Evolutionary conservation across 2,113 vertebrate species (phyloP).

Genomic region (Agelaius phoeniceus): DNA sequence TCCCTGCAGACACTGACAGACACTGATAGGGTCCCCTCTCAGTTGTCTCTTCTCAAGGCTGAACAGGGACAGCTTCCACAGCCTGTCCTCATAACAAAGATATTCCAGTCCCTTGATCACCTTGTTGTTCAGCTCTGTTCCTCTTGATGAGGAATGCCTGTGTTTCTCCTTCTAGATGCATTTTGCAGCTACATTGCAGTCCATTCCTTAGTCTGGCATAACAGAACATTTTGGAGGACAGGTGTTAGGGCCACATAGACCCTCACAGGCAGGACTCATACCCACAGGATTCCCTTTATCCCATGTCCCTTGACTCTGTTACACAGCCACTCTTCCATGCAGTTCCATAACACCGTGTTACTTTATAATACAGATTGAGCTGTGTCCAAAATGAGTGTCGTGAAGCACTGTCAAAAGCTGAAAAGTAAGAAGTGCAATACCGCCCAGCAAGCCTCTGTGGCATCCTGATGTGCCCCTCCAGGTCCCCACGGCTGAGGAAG

Average conservation of each 20-base stretch:
- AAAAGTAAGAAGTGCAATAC: not conserved
- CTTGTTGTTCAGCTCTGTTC: not conserved
- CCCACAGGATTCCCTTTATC: too few relatives aligned
- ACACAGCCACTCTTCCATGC: too few relatives aligned
- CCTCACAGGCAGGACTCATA: accelerated
- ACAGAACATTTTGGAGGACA: not conserved
- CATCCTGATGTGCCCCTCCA: too few relatives aligned
- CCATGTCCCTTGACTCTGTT: accelerated
- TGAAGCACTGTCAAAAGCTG: not conserved
- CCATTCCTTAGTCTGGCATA: too few relatives aligned
- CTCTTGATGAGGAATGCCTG: not conserved
- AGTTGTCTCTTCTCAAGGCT: accelerated
- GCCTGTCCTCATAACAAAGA: accelerated
- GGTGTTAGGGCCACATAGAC: too few relatives aligned
- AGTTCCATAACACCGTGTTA: accelerated
- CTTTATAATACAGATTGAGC: not conserved
- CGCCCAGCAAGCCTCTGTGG: not conserved
- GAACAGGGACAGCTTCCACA: not conserved
- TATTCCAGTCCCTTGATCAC: not conserved
- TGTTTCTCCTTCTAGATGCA: not conserved
- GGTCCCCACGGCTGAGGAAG: not conserved
- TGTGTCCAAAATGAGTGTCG: not conserved
- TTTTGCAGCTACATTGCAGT: too few relatives aligned
- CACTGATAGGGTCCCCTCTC: accelerated
- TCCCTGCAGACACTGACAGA: not conserved